Evolutionary conservation across 2,797 vertebrate genomes (phyloP), one percentile per base, ranked within the genome.

Genomic region (Thalassophryne amazonica): DNA sequence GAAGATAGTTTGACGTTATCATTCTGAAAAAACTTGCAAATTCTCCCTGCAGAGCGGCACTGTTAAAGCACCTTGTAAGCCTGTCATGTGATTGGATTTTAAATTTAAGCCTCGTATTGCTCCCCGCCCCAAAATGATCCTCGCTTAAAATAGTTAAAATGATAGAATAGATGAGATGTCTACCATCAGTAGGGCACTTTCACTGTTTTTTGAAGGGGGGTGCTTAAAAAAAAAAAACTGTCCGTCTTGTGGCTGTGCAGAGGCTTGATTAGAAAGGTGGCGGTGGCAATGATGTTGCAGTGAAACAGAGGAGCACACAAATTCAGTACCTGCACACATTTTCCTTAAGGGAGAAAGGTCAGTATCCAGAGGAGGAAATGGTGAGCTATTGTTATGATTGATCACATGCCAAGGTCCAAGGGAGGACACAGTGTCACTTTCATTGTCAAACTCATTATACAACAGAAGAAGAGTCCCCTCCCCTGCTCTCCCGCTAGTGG

Each of bases 371-470:
- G 77, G 84, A 78, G 80, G 83, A 79, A 85, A 84, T 80, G 75
- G 84, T 81, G 81, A 79, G 80, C 81, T 82, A 84, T 87, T 84
- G 83, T 80, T 81, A 79, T 89, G 87, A 89, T 86, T 87, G 85
- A 89, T 87, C 84, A 87, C 83, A 77, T 61, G 41, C 69, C 78
- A 72, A 84, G 80, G 85, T 84, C 74, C 72, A 61, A n/a, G 66
- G 54, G 84, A 87, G 83, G 87, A 86, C 73, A 30, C 60, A 42
- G 83, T 84, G 83, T 86, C 81, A 86, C 83, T 86, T 86, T 87
- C 85, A 87, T 83, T 86, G 85, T 89, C 87, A 86, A 83, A 83
- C 81, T 87, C 84, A 87, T 87, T 87, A 87, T 69, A 77, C 74
- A 66, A 68, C 30, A 46, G 76, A 70, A 63, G 80, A 82, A 73